Evolutionary conservation across 2,888 invertebrate species (phyloP).

Genomic region (Anthrax anthrax): DNA sequence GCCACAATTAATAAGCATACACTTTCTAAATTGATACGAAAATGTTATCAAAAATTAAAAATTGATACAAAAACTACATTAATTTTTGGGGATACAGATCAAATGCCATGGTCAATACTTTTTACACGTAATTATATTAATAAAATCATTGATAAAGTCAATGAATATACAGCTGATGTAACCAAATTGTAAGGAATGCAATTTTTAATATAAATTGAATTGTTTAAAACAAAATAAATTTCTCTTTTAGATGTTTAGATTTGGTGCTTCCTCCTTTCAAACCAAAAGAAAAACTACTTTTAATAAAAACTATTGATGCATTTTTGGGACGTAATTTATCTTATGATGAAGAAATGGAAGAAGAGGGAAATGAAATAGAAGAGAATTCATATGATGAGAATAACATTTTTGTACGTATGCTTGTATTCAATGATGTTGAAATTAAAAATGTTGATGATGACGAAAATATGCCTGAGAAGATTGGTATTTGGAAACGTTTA

Average conservation of each 20-base stretch:
- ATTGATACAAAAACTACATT: slow-evolving; percentile 22
- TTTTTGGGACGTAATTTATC: neutral
- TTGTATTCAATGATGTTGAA: too few species aligned
- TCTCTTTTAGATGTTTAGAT: neutral
- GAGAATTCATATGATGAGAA: too few species aligned
- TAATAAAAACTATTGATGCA: neutral
- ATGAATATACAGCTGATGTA: slow-evolving; percentile 20
- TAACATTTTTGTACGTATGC: too few species aligned
- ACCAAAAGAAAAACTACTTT: neutral
- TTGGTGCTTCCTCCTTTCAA: neutral
- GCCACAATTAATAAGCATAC: slow-evolving; percentile 18
- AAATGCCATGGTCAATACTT: slow-evolving; percentile 23
- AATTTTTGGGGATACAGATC: slow-evolving; percentile 25
- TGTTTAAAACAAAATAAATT: too few species aligned
- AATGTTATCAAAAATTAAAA: slow-evolving; percentile 19
- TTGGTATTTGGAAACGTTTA: too few species aligned
- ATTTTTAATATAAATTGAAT: too few species aligned
- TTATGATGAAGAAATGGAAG: neutral
- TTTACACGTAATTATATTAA: slow-evolving; percentile 22
- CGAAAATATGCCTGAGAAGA: too few species aligned
- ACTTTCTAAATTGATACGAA: slow-evolving; percentile 19
- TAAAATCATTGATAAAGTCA: slow-evolving; percentile 18
- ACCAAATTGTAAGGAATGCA: slow-evolving; percentile 19
- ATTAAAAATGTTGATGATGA: too few species aligned
- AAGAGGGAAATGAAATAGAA: neutral